These are phyloP conservation scores for Idaea biselata DNA, from an alignment of 2,888 invertebrate species.

Conservation along the genomic window DNA sequence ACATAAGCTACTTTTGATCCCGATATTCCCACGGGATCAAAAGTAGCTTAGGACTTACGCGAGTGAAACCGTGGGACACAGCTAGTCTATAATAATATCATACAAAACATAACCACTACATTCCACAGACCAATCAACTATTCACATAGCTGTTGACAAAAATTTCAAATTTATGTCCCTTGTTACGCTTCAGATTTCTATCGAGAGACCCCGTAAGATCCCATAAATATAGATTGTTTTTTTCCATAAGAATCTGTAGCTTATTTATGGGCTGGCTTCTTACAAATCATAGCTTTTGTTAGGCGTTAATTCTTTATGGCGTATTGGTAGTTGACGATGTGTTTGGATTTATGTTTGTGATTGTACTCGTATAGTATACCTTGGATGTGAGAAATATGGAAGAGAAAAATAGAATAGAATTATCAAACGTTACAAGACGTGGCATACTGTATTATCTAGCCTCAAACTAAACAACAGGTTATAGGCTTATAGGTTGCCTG, in stretches of 20 bases:
- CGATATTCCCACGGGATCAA: no score
- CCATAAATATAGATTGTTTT: slow-evolving; percentile 66
- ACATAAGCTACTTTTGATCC: no score
- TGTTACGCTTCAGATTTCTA: slow-evolving; percentile 43
- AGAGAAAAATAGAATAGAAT: no score
- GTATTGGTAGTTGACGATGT: slow-evolving; percentile 60
- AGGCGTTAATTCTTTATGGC: slow-evolving; percentile 36
- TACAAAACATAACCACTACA: background rate
- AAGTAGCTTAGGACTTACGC: no score
- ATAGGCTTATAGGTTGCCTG: no score
- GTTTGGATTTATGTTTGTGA: slow-evolving; percentile 59
- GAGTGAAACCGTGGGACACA: no score
- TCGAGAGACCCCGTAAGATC: slow-evolving; percentile 45
- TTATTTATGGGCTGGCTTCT: slow-evolving; percentile 47
- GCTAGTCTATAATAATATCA: no score
- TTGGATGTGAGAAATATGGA: slow-evolving; percentile 4
- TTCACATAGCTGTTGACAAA: slow-evolving; percentile 26
- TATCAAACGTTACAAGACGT: no score
- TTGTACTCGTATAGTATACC: slow-evolving; percentile 23
- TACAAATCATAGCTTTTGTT: slow-evolving; percentile 71
- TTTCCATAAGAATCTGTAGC: slow-evolving; percentile 39
- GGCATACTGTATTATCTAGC: no score
- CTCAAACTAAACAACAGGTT: no score
- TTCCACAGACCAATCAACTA: background rate
- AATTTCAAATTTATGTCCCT: slow-evolving; percentile 27